phyloP scores from a whole-genome alignment of 2,888 invertebrate species.

The Rosalia funebris region DNA sequence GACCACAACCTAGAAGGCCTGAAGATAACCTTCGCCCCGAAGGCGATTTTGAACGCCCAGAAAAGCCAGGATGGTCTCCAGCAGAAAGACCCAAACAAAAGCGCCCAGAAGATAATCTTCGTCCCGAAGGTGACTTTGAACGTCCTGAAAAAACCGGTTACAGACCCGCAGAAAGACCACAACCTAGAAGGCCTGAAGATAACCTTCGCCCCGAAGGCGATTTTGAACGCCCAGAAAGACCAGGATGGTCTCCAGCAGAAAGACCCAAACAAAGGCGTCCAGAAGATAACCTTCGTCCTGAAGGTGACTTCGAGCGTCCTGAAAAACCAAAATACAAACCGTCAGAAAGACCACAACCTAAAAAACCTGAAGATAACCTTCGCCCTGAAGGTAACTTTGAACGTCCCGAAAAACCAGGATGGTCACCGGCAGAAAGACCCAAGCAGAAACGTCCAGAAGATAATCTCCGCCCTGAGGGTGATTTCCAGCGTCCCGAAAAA shows the following conservation, averaged over 20 bases:
- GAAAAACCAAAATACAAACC: conserved; percentile 59
- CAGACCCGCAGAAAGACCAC: conserved; percentile 63
- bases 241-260: conserved; percentile 66
- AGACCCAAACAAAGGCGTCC: conserved; percentile 64
- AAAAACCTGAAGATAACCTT: conserved; percentile 23
- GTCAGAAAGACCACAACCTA: conserved; percentile 61
- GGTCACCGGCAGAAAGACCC: conserved; percentile 62
- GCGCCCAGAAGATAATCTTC: conserved; percentile 65
- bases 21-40: conserved; percentile 68
- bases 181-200: conserved; percentile 64
- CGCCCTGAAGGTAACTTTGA: conserved; percentile 68
- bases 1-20: conserved; percentile 62
- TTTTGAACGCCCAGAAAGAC: conserved; percentile 60
- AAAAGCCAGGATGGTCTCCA: conserved; percentile 64
- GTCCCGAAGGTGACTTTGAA: conserved; percentile 64
- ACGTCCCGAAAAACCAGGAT: conserved; percentile 58
- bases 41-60: conserved; percentile 58
- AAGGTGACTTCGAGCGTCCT: conserved; percentile 67
- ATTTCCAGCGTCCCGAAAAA: conserved; percentile 53
- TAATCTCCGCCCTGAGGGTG: not conserved
- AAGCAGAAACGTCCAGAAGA: not conserved
- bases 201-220: conserved; percentile 64
- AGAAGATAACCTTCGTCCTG: conserved; percentile 66
- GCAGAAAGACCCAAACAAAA: conserved; percentile 62
- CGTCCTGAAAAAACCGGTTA: conserved; percentile 61